A percentile compares a stretch with the other conserved stretches of the same genome.
These are phyloP conservation scores for Amphimallon solstitiale DNA, from an alignment of 2,888 invertebrate species.

Conservation along the genomic window DNA sequence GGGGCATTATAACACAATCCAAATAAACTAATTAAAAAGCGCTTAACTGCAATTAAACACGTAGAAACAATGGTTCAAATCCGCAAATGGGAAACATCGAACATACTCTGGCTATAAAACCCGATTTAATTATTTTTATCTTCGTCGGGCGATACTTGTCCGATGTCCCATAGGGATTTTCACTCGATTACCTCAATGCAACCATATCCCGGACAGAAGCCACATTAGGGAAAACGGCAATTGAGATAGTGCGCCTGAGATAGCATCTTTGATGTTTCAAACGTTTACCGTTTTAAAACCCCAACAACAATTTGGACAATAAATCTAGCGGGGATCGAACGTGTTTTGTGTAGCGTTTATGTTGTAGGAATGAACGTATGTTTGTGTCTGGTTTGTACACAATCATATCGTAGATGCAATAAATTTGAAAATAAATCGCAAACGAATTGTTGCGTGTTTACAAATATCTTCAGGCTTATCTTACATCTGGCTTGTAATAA, in stretches of 20 bases:
- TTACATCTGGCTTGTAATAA: too few relatives aligned
- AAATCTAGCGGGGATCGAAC: neutral
- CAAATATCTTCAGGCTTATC: neutral
- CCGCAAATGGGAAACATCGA: neutral
- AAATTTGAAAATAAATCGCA: constrained; percentile 3
- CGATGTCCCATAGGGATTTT: neutral
- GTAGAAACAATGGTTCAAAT: constrained; percentile 17
- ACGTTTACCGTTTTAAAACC: constrained; percentile 3
- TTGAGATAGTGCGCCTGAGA: constrained; percentile 1
- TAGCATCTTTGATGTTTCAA: constrained; percentile 7
- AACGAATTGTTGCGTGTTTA: neutral
- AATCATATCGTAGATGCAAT: neutral
- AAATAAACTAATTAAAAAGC: constrained; percentile 13
- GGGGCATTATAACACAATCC: neutral
- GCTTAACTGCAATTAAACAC: constrained; percentile 15
- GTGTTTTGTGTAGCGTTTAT: neutral
- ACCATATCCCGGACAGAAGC: neutral
- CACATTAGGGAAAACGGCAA: constrained; percentile 11
- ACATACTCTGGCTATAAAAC: neutral
- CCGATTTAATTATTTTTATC: constrained; percentile 23
- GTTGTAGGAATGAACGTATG: neutral
- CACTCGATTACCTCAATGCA: neutral
- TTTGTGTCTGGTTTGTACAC: too few relatives aligned
- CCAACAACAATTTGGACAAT: neutral
- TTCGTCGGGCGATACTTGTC: neutral